Percentiles rank a stretch among this genome's conserved stretches.
Conservation (phyloP, 1,140 invertebrate genomes). For the Oncopeltus fasciatus region DNA sequence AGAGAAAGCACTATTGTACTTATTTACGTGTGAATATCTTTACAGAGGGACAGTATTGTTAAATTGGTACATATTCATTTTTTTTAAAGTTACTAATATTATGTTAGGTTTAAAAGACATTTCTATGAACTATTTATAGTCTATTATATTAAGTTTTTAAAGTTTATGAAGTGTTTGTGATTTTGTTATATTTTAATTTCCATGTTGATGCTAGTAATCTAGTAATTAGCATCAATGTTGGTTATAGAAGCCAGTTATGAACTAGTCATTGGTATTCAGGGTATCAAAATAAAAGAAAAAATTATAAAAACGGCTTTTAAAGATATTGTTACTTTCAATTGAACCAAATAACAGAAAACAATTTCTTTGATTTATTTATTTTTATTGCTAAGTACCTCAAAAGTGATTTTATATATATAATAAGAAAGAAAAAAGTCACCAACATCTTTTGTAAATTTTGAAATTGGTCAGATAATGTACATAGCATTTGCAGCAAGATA, state of each 20-base stretch:
- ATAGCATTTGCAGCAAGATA: neutral
- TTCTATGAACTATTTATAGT: slow-evolving; percentile 6
- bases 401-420: too few relatives aligned
- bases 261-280: slow-evolving; percentile 5
- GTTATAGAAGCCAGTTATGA: neutral
- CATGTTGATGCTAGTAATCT: neutral
- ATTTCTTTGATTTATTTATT: too few relatives aligned
- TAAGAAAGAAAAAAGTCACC: neutral
- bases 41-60: slow-evolving; percentile 9
- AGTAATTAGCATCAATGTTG: neutral
- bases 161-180: slow-evolving; percentile 7
- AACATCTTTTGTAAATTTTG: neutral
- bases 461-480: neutral
- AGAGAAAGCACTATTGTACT: slow-evolving; percentile 11
- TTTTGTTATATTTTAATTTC: slow-evolving; percentile 1
- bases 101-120: slow-evolving; percentile 9
- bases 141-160: slow-evolving; percentile 10
- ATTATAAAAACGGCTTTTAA: neutral
- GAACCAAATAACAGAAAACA: too few relatives aligned
- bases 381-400: too few relatives aligned
- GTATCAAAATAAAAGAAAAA: neutral
- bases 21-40: slow-evolving; percentile 10
- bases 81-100: slow-evolving; percentile 11
- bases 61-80: neutral
- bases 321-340: neutral